phyloP scores from a whole-genome alignment of 2,888 invertebrate genomes.

The Cantharis rufa region DNA sequence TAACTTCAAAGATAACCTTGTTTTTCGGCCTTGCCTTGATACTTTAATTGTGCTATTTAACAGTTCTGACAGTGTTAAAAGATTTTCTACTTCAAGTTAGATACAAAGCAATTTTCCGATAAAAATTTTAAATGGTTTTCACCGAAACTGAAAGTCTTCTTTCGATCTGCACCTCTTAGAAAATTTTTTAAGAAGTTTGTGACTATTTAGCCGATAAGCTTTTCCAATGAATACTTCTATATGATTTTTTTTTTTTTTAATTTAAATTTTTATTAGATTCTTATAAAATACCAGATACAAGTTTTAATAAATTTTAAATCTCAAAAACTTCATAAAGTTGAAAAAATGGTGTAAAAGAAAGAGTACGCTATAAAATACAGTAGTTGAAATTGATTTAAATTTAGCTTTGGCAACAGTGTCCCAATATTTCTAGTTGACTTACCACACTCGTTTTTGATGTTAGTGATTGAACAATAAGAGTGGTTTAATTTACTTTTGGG shows the following conservation, averaged over 20 bases:
- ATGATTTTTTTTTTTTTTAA: no score
- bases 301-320: no score
- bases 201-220: no score
- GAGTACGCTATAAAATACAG: neutral
- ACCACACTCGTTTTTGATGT: neutral
- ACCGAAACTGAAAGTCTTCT: neutral
- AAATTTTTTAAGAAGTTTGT: neutral
- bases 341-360: neutral
- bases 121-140: neutral
- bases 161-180: neutral
- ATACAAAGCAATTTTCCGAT: neutral
- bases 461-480: neutral
- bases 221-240: no score
- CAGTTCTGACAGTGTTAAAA: neutral
- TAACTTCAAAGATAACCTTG: neutral
- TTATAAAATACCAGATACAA: no score
- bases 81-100: neutral
- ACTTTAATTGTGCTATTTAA: neutral
- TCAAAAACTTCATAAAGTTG: neutral
- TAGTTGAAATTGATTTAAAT: neutral
- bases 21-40: neutral
- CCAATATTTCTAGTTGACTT: neutral
- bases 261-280: no score
- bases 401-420: neutral
- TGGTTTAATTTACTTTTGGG: neutral